Evolutionary conservation across 2,888 invertebrate species (phyloP).

Genomic region (Miltochrista miniata): DNA sequence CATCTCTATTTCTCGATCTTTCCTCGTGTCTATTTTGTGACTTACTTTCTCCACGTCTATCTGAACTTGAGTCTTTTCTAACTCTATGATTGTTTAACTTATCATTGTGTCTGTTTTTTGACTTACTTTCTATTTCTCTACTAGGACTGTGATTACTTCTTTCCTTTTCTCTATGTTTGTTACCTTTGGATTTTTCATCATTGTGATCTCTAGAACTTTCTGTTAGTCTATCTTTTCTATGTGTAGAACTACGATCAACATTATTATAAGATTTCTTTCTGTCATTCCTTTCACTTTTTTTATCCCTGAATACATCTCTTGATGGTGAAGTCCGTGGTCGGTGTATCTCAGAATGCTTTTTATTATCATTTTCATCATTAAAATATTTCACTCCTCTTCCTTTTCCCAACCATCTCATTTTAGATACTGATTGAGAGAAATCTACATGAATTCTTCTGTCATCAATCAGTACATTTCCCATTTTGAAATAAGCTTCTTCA

Average conservation of each 20-base stretch:
- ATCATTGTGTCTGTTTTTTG: slow-evolving; percentile 1
- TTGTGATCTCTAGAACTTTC: background rate
- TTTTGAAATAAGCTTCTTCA: slow-evolving; percentile 99
- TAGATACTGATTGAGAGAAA: slow-evolving; percentile 99
- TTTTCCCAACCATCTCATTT: slow-evolving; percentile 95
- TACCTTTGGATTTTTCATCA: background rate
- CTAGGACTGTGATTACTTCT: background rate
- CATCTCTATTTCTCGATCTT: slow-evolving; percentile 9
- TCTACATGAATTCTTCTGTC: slow-evolving; percentile 99
- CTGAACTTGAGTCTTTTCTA: background rate
- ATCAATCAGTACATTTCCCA: slow-evolving; percentile 99
- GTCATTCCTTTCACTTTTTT: slow-evolving; percentile 4
- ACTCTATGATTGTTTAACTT: background rate
- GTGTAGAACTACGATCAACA: background rate
- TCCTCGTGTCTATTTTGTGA: slow-evolving; percentile 5
- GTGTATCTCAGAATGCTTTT: slow-evolving; percentile 13
- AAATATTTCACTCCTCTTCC: slow-evolving; percentile 89
- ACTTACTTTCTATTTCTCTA: slow-evolving; percentile 1
- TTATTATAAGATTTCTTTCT: background rate
- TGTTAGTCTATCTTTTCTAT: background rate
- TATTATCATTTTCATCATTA: slow-evolving; percentile 44
- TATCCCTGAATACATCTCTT: slow-evolving; percentile 8
- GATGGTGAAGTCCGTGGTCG: slow-evolving; percentile 20
- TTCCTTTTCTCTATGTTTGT: background rate
- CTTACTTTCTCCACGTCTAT: background rate